Base-by-base conservation (phyloP, 2,113 vertebrate genomes). In the Promerops cafer region DNA sequence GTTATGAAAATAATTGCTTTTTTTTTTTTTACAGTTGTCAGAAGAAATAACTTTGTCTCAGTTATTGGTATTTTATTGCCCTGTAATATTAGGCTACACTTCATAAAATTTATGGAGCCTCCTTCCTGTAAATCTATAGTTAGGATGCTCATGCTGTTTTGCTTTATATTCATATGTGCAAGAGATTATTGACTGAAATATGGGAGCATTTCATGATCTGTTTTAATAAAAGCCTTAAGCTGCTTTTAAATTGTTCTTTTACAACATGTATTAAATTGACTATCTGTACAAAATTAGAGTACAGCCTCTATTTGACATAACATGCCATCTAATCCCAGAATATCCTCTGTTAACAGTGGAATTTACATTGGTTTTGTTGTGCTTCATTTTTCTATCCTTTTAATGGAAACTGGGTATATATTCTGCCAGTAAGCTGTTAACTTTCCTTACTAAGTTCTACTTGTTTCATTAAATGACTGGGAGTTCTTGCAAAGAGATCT, bases 161-260 rank as follows among this genome's bases (percentile, higher is more conserved):
- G 52, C 31, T 33, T 84, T 76, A 31, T 56, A 80, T 86, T 89
- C 45, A 4, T 83, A 56, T 23, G 30, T 90, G 63, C 33, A 81
- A 81, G 66, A 86, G 89, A 88, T 85, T 92, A 86, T 77, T 30
- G 35, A 69, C 52, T 63, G 61, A 80, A 80, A 80, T 71, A 74
- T 45, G 59, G n/a, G 47, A 88, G 23, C 27, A 26, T 78, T 94
- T 88, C 0, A 0, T 71, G 68, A 90, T 93, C 83, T 52, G 37
- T 93, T 94, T 94, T n/a, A 96, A 60, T 69, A 81, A 94, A 85
- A 95, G 42, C 71, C 68, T 81, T 91, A 91, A 94, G 71, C 71
- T 86, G 81, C 90, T 95, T 84, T 94, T 87, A 79, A 83, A 35
- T 87, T 88, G 54, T 83, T 91, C 50, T 87, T 91, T 94, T 94